Evolutionary conservation across 2,888 invertebrate species (phyloP).

Genomic region (Abrostola tripartita): DNA sequence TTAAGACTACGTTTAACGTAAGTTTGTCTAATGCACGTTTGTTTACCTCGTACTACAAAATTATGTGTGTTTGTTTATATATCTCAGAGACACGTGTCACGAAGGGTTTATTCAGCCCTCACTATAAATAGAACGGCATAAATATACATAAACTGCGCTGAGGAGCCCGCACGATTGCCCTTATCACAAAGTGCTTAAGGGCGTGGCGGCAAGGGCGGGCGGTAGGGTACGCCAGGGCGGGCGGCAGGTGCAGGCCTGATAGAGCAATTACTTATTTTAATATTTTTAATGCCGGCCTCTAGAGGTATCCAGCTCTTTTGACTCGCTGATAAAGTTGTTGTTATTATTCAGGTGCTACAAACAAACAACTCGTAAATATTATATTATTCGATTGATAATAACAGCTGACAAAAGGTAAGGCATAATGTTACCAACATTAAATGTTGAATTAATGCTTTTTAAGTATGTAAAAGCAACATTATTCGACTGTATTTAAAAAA

Average conservation of each 20-base stretch:
- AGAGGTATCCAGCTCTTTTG: conserved; percentile 67
- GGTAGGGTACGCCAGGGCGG: conserved; percentile 59
- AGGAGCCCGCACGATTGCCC: conserved; percentile 68
- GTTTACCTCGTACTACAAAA: conserved; percentile 30
- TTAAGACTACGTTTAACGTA: conserved; percentile 15
- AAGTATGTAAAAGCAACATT: not conserved
- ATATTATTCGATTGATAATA: conserved; percentile 31
- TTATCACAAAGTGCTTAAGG: conserved; percentile 73
- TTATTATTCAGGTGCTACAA: conserved; percentile 69
- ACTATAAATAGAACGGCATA: conserved; percentile 58
- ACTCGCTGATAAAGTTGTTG: conserved; percentile 68
- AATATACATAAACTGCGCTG: conserved; percentile 58
- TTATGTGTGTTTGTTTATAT: conserved; percentile 43
- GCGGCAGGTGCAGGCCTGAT: conserved; percentile 82
- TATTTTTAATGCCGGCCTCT: conserved; percentile 80
- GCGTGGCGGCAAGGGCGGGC: conserved; percentile 63
- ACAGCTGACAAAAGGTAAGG: conserved; percentile 27
- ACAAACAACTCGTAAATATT: conserved; percentile 52
- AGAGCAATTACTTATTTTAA: conserved; percentile 85
- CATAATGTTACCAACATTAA: conserved; percentile 13
- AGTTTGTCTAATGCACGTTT: conserved; percentile 32
- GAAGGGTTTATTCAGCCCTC: conserved; percentile 50
- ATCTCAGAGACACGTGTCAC: conserved; percentile 51
- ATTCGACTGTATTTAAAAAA: not conserved
- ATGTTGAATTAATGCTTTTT: conserved; percentile 11